Base-by-base conservation (phyloP, 2,888 invertebrate species). In the Napeogenes sylphis region DNA sequence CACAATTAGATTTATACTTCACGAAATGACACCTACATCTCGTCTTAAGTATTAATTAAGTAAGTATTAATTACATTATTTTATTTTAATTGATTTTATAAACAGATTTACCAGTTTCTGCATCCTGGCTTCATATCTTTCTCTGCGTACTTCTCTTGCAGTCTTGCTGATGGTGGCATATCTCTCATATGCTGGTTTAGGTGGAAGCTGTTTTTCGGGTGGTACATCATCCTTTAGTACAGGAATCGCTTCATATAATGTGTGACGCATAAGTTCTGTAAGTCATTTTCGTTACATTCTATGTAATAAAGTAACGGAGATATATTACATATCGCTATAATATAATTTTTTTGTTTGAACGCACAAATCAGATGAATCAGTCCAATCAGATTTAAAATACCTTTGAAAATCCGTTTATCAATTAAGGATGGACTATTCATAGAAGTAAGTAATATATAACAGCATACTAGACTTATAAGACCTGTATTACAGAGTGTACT, bases 131-230 rank as follows among this genome's bases (percentile, higher is more conserved):
- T 89, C 80, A 69, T 89, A 76, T 8, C 90, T 75, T 2, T 87
- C 85, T 0, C 90, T 75, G 4, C 90, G 79, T 2, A 90, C 83
- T 64, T 89, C 83, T 2, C 85, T 69, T 0, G 82, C 79, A 0
- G 79, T 78, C 70, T 88, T 90, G 73, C 90, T 90, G 71, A 90
- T 85, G 59, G 71, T 71, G 8, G 88, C 88, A 65, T 90, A 90
- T 3, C 87, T 71, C 66, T 90, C 87, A 72, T 76, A 90, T 0
- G 90, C 86, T 0, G 90, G 87, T 13, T 88, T 75, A 0, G 82
- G 84, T 0, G 88, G 88, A 0, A 84, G 2, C 62, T 87, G 88
- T 73, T 88, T 85, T 69, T 87, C 88, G 0, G 84, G 86, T 0
- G 89, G 84, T 0, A 79, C 75, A 61, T 90, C 89, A 2, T 87